Evolutionary conservation across 2,888 invertebrate species (phyloP).

Genomic region (Drosophila macrothrix): DNA sequence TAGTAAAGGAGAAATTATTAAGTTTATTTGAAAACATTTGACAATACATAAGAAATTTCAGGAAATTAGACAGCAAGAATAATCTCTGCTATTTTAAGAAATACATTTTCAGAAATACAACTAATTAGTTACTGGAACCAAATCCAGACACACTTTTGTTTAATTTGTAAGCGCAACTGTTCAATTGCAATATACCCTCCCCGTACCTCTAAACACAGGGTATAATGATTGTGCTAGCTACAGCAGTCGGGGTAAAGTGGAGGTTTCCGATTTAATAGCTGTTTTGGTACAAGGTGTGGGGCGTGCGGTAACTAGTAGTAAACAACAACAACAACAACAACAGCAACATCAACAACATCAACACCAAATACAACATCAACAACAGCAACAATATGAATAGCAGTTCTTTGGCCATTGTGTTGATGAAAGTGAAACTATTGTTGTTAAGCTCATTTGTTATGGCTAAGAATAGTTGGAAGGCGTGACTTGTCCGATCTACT

Average conservation of each 20-base stretch:
- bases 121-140: not conserved
- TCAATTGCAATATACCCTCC: constrained; percentile 1
- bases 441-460: constrained; percentile 49
- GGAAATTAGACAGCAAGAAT: not conserved
- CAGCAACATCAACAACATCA: not conserved
- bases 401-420: constrained; percentile 58
- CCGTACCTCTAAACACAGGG: not conserved
- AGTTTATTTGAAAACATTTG: not conserved
- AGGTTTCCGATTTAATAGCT: constrained; percentile 33
- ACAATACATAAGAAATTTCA: not conserved
- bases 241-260: constrained; percentile 16
- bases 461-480: constrained; percentile 49
- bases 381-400: constrained; percentile 26
- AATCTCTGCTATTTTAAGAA: not conserved
- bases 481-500: constrained; percentile 25
- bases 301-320: constrained; percentile 39
- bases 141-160: not conserved
- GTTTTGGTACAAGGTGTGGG: constrained; percentile 31
- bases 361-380: constrained; percentile 29
- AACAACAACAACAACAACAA: constrained; percentile 29
- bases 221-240: constrained; percentile 26
- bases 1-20: not conserved
- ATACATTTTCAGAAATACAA: not conserved
- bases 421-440: constrained; percentile 72
- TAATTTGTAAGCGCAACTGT: accelerated